A percentile compares a stretch with the other conserved stretches of the same genome.
Evolutionary conservation across 2,797 vertebrate species (phyloP).

Genomic region (Clamator glandarius): DNA sequence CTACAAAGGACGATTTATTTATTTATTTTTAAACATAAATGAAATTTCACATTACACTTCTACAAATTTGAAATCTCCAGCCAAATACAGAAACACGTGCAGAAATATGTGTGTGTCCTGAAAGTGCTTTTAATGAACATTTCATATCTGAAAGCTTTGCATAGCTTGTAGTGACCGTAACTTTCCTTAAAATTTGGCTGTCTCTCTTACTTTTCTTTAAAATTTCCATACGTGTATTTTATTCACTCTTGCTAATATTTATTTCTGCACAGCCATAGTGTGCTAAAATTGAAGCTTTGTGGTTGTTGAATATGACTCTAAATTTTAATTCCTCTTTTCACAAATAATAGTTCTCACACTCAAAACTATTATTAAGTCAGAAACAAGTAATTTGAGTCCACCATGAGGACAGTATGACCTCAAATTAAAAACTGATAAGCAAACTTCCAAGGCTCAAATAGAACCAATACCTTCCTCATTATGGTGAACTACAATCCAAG

Average conservation of each 20-base stretch:
- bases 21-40: not conserved
- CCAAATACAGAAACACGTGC: not conserved
- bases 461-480: not conserved
- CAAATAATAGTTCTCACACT: not conserved
- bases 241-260: not conserved
- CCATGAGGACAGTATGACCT: accelerated
- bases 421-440: not conserved
- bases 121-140: not conserved
- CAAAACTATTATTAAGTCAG: not conserved
- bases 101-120: not conserved
- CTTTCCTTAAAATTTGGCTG: not conserved
- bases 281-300: not conserved
- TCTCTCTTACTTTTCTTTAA: not conserved
- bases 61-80: not conserved
- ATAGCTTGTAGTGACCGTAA: not conserved
- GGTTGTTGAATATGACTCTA: not conserved
- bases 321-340: not conserved
- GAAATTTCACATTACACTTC: not conserved
- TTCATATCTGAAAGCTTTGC: not conserved
- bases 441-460: not conserved
- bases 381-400: not conserved
- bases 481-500: not conserved
- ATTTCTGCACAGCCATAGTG: not conserved
- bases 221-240: not conserved
- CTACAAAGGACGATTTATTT: not conserved